These are phyloP conservation scores for Gasterosteus aculeatus DNA, from an alignment of 2,113 vertebrate genomes.

Conservation along the genomic window DNA sequence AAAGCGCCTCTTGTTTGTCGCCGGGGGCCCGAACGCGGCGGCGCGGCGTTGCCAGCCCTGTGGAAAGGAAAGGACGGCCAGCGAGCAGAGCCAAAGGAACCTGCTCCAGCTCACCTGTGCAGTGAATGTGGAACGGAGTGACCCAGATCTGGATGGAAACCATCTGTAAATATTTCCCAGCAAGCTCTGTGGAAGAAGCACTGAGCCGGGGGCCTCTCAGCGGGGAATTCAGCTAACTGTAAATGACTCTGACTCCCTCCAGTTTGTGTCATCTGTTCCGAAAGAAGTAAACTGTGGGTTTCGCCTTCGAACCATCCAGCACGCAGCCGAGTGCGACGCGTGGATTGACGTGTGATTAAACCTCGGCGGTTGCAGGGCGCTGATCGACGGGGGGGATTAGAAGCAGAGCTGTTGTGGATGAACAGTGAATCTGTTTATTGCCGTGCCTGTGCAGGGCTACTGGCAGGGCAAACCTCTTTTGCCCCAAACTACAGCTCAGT, in stretches of 20 bases:
- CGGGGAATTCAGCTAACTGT: constrained; percentile 75
- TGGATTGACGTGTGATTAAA: constrained; percentile 30
- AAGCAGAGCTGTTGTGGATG: constrained; percentile 56
- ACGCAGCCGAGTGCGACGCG: constrained; percentile 18
- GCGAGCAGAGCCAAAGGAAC: constrained; percentile 76
- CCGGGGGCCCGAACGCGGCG: constrained; percentile 68
- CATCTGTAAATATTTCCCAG: constrained; percentile 81
- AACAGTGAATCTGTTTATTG: constrained; percentile 62
- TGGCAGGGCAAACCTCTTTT: constrained; percentile 55
- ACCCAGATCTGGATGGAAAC: constrained; percentile 81
- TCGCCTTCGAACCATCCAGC: constrained; percentile 53
- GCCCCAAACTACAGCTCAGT: constrained; percentile 73
- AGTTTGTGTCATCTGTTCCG: constrained; percentile 77
- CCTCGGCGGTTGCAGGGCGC: neutral
- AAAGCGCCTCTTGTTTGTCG: constrained; percentile 78
- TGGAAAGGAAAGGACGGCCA: constrained; percentile 80
- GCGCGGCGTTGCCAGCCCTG: constrained; percentile 69
- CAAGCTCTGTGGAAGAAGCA: constrained; percentile 73
- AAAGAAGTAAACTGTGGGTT: constrained; percentile 62
- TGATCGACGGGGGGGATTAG: constrained; percentile 11
- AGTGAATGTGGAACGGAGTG: constrained; percentile 72
- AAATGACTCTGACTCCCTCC: constrained; percentile 72
- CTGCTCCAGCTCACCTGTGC: constrained; percentile 81
- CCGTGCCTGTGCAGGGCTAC: constrained; percentile 50
- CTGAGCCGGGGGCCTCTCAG: constrained; percentile 73